These are phyloP conservation scores for Noturus placidus DNA, from an alignment of 2,113 vertebrate species.

Conservation along the genomic window DNA sequence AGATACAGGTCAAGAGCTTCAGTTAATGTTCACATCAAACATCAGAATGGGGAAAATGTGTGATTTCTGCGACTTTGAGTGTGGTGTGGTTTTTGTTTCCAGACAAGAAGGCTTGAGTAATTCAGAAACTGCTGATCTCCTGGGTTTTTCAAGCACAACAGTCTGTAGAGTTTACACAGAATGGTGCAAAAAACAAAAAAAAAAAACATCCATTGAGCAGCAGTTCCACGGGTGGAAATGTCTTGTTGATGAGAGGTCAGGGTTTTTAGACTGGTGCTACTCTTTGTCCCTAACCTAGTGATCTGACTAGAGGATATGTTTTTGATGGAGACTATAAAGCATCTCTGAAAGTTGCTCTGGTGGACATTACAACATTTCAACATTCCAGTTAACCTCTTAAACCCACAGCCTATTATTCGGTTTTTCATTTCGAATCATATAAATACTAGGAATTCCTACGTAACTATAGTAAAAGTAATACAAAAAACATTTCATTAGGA, in stretches of 20 bases:
- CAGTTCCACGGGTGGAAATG: not conserved
- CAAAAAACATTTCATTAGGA: not conserved
- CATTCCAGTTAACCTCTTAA: not conserved
- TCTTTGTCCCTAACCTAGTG: not conserved
- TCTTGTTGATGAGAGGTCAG: not conserved
- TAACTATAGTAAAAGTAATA: not conserved
- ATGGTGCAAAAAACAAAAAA: not conserved
- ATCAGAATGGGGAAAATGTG: not conserved
- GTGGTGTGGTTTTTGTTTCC: not conserved
- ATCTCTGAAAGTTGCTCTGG: not conserved
- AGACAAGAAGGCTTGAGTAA: not conserved
- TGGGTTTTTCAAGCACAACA: too few relatives aligned
- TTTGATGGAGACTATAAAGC: not conserved
- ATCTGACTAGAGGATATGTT: not conserved
- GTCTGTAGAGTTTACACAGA: not conserved
- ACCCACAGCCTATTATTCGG: not conserved
- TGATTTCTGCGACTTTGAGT: not conserved
- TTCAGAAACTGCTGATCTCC: too few relatives aligned
- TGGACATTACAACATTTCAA: not conserved
- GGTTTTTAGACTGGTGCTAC: not conserved
- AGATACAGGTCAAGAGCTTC: not conserved
- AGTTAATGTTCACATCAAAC: not conserved
- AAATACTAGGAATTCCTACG: not conserved
- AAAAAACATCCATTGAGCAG: not conserved
- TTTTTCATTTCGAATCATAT: not conserved